Evolutionary conservation across 2,888 invertebrate species (phyloP), one percentile per base, ranked within the genome.

Genomic region (Drosophila meridiana): DNA sequence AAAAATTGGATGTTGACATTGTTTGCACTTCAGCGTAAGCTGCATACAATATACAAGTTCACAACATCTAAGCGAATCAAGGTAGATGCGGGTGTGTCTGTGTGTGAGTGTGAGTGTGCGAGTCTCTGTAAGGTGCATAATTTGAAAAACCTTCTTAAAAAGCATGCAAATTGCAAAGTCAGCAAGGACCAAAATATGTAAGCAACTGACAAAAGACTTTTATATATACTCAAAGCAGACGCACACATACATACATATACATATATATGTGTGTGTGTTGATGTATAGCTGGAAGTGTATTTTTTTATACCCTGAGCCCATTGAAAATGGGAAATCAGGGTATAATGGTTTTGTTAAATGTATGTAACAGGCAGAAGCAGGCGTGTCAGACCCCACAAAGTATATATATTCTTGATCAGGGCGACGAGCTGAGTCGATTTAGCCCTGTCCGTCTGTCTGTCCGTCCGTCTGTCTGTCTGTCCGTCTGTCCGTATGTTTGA

Each of bases 1-100:
- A 36, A 64, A 66, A 73, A 83, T 83, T 69, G 65, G 65, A 84
- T 73, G 76, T 69, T 82, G 73, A 82, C 75, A 81, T 82, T 81
- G 76, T 83, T 83, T 78, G 78, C 66, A 69, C 78, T 69, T 67
- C 47, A 64, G 47, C 43, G 63, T 53, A 40, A 52, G 73, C 43
- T 62, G 63, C 50, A 42, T 4, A 56, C 56, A 42, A 75, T 60
- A 64, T 42, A 69, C 64, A 73, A 80, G 72, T 80, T 82, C 63
- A 68, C 67, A 60, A 28, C 68, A 67, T 28, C 57, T 52, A 32
- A 59, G 32, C 34, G 20, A 14, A 45, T 60, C 55, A 59, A 50
- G 34, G 60, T 38, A n/a, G 32, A n/a, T 32, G 50, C 9, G 38
- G 28, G 55, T 38, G 50, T 34, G 11, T 1, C 1, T 2, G 9